Evolutionary conservation across 1,140 invertebrate species (phyloP).

Genomic region (Brachionus rubens): DNA sequence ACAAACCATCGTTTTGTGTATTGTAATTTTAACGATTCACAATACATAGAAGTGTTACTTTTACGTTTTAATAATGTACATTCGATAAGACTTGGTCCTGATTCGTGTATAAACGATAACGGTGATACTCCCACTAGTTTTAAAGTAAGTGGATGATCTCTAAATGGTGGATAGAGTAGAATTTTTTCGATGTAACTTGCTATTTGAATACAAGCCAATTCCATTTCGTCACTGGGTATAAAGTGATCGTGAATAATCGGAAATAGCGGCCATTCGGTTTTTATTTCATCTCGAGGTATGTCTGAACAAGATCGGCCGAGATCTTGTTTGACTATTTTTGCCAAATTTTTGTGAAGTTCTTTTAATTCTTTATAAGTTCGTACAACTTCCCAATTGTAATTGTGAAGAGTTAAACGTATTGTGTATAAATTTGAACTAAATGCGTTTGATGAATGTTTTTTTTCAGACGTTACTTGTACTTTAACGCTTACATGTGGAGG

Average conservation of each 20-base stretch:
- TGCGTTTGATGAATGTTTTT: not conserved
- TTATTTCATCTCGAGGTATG: not conserved
- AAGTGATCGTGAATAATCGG: no score
- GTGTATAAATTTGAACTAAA: not conserved
- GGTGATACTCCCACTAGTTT: no score
- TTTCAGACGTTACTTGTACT: not conserved
- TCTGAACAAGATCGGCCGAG: slow-evolving; percentile 1
- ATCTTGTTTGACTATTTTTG: slow-evolving; percentile 9
- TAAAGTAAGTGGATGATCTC: no score
- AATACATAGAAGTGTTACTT: not conserved
- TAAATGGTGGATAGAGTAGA: no score
- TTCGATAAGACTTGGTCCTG: not conserved
- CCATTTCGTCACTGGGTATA: no score
- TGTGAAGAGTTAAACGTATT: not conserved
- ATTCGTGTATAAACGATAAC: not conserved
- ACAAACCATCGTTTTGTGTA: slow-evolving; percentile 11
- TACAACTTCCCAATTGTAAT: not conserved
- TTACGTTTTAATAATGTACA: not conserved
- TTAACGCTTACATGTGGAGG: not conserved
- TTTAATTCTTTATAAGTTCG: slow-evolving; percentile 6
- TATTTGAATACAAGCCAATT: no score
- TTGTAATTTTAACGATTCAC: not conserved
- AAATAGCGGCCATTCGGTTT: slow-evolving; percentile 20
- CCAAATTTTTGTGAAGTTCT: slow-evolving; percentile 6
- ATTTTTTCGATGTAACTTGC: no score